Evolutionary conservation across 2,113 vertebrate genomes (phyloP).

Genomic region (Scalopus aquaticus): DNA sequence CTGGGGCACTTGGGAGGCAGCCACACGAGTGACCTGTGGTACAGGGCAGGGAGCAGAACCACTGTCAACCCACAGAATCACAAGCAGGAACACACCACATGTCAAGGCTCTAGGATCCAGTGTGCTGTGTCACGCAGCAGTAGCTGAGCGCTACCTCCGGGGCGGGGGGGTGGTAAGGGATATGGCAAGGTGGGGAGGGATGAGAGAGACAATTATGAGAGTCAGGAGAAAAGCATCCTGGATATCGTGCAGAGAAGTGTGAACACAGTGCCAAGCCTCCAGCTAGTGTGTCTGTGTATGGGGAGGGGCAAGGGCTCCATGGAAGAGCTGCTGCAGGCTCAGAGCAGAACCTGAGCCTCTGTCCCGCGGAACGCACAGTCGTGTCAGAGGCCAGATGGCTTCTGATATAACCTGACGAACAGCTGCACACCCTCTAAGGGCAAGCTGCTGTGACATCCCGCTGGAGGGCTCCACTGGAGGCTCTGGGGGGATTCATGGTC

Average conservation of each 20-base stretch:
- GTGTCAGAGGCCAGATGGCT: not conserved
- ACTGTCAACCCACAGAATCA: not conserved
- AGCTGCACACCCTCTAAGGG: not conserved
- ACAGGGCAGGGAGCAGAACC: not conserved
- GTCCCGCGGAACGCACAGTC: not conserved
- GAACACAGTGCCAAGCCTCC: not conserved
- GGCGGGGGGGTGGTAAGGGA: no score
- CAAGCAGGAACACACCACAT: not conserved
- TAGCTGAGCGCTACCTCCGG: not conserved
- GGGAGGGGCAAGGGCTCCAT: accelerated
- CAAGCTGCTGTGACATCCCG: not conserved
- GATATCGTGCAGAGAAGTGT: not conserved
- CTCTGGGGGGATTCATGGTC: not conserved
- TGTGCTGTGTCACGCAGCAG: not conserved
- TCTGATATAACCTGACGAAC: conserved; percentile 5
- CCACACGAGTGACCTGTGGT: not conserved
- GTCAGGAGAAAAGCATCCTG: not conserved
- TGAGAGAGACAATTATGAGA: not conserved
- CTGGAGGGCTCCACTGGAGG: not conserved
- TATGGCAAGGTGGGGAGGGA: not conserved
- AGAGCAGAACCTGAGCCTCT: not conserved
- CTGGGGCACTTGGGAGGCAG: not conserved
- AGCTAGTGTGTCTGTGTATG: not conserved
- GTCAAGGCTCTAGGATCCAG: not conserved
- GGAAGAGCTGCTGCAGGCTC: not conserved